These are phyloP conservation scores for Dichetophora obliterata DNA, from an alignment of 2,888 invertebrate genomes.

Conservation along the genomic window DNA sequence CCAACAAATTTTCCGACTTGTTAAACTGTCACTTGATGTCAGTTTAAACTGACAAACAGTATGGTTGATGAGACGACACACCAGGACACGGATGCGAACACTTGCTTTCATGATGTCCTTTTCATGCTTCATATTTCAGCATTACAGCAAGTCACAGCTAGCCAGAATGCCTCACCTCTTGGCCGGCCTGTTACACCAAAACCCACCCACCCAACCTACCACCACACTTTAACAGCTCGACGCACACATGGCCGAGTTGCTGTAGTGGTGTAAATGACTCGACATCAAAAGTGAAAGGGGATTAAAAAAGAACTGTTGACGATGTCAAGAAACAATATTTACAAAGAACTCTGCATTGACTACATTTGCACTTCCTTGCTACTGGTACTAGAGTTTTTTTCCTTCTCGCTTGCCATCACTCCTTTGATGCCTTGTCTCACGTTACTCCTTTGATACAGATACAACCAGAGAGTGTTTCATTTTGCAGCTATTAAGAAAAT, in stretches of 20 bases:
- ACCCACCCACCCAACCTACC: neutral
- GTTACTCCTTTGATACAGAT: conserved; percentile 21
- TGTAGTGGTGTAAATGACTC: neutral
- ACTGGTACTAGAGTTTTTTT: neutral
- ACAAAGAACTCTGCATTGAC: conserved; percentile 25
- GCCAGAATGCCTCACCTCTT: neutral
- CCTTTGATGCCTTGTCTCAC: conserved; percentile 8
- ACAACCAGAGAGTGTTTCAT: conserved; percentile 8
- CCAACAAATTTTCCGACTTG: no score
- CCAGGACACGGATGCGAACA: no score
- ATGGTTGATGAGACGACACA: no score
- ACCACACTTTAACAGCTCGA: neutral
- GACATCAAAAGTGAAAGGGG: neutral
- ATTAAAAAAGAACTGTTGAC: neutral
- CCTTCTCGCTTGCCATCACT: neutral
- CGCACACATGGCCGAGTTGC: neutral
- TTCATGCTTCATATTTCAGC: neutral
- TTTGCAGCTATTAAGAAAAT: conserved; percentile 22
- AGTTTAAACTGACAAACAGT: no score
- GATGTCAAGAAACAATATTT: conserved; percentile 30
- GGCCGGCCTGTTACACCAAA: neutral
- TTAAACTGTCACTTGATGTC: no score
- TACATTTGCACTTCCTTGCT: neutral
- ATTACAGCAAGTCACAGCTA: no score
- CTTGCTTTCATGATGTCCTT: neutral